Percentiles rank a stretch among this genome's conserved stretches.
phyloP scores from a whole-genome alignment of 2,888 invertebrate species.

The Chloroclystis v-ata region DNA sequence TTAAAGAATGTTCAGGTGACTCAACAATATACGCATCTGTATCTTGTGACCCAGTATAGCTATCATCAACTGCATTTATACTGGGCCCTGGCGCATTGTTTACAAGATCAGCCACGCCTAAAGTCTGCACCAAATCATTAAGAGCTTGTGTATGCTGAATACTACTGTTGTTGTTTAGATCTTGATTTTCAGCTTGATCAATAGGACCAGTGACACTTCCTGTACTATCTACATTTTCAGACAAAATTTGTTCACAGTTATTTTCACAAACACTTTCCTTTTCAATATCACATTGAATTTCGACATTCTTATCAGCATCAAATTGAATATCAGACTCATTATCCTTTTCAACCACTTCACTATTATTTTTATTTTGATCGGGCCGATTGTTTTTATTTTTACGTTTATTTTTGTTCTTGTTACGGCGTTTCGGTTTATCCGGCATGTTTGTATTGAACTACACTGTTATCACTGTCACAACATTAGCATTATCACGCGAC shows the following conservation, averaged over 20 bases:
- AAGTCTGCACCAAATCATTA: slow-evolving; percentile 16
- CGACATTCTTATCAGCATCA: slow-evolving; percentile 20
- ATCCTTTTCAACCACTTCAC: slow-evolving; percentile 38
- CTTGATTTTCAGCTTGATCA: slow-evolving; percentile 29
- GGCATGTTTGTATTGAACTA: slow-evolving; percentile 58
- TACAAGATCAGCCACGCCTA: slow-evolving; percentile 4
- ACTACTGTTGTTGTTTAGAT: slow-evolving; percentile 48
- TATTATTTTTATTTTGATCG: slow-evolving; percentile 42
- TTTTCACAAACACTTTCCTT: slow-evolving; percentile 2
- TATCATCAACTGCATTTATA: slow-evolving; percentile 10
- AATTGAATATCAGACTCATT: slow-evolving; percentile 33
- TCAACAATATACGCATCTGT: slow-evolving; percentile 57
- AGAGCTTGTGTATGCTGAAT: slow-evolving; percentile 17
- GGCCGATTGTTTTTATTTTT: slow-evolving; percentile 60
- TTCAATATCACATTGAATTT: slow-evolving; percentile 1
- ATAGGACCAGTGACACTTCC: neutral
- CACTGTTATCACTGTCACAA: slow-evolving; percentile 65
- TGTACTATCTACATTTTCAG: slow-evolving; percentile 7
- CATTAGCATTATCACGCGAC: slow-evolving; percentile 54
- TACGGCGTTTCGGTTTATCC: slow-evolving; percentile 64
- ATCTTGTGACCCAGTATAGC: slow-evolving; percentile 13
- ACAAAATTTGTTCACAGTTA: slow-evolving; percentile 5
- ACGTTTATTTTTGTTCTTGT: slow-evolving; percentile 70
- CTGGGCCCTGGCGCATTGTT: neutral
- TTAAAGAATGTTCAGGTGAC: slow-evolving; percentile 57